These are phyloP conservation scores for Lamprologus sp. DNA, from an alignment of 2,113 vertebrate species.

Conservation along the genomic window DNA sequence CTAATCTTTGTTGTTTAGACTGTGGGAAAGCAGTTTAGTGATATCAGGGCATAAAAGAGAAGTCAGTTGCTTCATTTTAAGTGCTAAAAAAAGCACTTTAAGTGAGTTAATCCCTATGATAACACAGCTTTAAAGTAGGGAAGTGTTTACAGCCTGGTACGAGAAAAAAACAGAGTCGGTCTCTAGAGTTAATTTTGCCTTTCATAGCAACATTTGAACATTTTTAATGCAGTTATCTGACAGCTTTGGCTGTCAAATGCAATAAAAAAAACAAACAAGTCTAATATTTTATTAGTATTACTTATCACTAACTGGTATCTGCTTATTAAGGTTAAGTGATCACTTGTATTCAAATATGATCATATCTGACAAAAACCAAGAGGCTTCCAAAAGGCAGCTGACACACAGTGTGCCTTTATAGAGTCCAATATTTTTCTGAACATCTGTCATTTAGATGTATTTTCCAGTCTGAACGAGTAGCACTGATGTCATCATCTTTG, in stretches of 20 bases:
- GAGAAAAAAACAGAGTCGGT: not conserved
- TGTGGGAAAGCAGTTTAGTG: not conserved
- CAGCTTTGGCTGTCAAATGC: not conserved
- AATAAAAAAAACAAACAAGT: not conserved
- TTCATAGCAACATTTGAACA: not conserved
- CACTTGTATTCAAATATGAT: not conserved
- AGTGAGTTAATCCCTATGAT: not conserved
- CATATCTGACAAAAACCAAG: not conserved
- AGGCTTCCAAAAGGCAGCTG: not conserved
- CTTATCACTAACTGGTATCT: not conserved
- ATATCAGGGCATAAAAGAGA: not conserved
- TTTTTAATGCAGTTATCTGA: not conserved
- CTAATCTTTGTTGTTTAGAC: not conserved
- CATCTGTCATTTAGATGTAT: not conserved
- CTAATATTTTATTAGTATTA: not conserved
- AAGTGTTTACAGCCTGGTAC: not conserved
- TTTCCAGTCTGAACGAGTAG: not conserved
- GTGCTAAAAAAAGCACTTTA: not conserved
- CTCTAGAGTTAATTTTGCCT: not conserved
- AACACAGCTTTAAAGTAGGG: not conserved
- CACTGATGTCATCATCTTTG: not conserved
- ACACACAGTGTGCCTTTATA: not conserved
- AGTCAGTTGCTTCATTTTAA: not conserved
- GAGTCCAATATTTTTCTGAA: not conserved
- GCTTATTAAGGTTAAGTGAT: not conserved